phyloP scores from a whole-genome alignment of 2,113 vertebrate genomes.

The Rhinoderma darwinii region DNA sequence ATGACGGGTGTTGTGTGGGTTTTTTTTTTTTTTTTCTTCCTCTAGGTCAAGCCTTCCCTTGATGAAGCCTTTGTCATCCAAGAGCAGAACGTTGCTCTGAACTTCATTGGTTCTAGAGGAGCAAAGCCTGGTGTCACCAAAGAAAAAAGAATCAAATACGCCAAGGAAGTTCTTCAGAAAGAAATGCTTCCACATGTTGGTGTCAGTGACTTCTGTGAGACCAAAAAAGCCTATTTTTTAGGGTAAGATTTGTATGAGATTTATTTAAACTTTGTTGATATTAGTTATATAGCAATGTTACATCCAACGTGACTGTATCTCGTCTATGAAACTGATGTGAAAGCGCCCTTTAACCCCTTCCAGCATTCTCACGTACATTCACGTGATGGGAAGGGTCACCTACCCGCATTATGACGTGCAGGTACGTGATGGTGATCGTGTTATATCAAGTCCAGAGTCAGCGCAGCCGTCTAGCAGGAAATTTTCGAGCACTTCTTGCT shows the following conservation, averaged over 20 bases:
- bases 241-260: conserved; percentile 78
- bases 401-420: no score
- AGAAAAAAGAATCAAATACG: conserved; percentile 96
- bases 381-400: no score
- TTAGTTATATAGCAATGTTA: no score
- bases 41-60: conserved; percentile 92
- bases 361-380: no score
- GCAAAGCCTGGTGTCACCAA: conserved; percentile 99
- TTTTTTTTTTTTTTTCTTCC: neutral
- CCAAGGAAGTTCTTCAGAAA: conserved; percentile 97
- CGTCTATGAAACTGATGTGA: no score
- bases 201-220: conserved; percentile 98
- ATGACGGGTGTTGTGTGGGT: no score
- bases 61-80: conserved; percentile 99
- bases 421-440: no score
- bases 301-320: no score
- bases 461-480: no score
- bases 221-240: conserved; percentile 97
- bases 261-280: neutral
- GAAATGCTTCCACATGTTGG: conserved; percentile 98
- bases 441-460: no score
- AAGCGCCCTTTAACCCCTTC: no score
- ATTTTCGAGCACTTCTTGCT: no score
- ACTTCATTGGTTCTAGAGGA: conserved; percentile 97
- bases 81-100: conserved; percentile 96